phyloP scores from a whole-genome alignment of 2,113 vertebrate species.

The Cavia porcellus region DNA sequence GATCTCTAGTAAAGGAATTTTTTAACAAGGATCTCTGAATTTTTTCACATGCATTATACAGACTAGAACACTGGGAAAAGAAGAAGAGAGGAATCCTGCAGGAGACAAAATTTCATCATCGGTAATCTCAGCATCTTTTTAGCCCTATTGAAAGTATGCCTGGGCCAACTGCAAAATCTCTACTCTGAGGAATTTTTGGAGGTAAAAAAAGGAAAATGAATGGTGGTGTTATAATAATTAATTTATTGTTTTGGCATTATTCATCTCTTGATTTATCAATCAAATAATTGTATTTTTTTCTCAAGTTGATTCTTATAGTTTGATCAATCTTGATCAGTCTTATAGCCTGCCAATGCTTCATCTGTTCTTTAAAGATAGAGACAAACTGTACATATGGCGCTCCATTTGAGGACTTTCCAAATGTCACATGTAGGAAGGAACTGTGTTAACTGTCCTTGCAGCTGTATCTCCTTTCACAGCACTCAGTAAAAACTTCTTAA shows the following conservation, averaged over 20 bases:
- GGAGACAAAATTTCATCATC: not conserved
- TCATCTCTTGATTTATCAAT: not conserved
- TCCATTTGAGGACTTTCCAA: not conserved
- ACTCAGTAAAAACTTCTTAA: not conserved
- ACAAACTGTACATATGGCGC: accelerated
- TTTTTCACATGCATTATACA: not conserved
- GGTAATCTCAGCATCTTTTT: not conserved
- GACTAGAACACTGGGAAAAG: not conserved
- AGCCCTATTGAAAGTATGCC: not conserved
- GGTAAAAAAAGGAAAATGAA: not conserved
- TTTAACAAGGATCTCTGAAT: not conserved
- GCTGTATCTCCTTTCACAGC: not conserved
- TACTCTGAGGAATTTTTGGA: not conserved
- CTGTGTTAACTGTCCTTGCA: not conserved
- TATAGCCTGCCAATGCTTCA: not conserved
- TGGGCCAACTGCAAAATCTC: not conserved
- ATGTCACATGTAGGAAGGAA: not conserved
- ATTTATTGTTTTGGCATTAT: not conserved
- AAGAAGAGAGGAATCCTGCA: not conserved
- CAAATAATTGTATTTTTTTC: not conserved
- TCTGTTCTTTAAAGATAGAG: not conserved
- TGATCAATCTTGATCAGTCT: not conserved
- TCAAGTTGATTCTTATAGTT: not conserved
- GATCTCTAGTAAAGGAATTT: not conserved
- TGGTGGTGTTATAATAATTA: not conserved